Percentiles rank a stretch among this genome's conserved stretches.
These are phyloP conservation scores for Mesitornis unicolor DNA, from an alignment of 2,113 vertebrate genomes.

Conservation along the genomic window DNA sequence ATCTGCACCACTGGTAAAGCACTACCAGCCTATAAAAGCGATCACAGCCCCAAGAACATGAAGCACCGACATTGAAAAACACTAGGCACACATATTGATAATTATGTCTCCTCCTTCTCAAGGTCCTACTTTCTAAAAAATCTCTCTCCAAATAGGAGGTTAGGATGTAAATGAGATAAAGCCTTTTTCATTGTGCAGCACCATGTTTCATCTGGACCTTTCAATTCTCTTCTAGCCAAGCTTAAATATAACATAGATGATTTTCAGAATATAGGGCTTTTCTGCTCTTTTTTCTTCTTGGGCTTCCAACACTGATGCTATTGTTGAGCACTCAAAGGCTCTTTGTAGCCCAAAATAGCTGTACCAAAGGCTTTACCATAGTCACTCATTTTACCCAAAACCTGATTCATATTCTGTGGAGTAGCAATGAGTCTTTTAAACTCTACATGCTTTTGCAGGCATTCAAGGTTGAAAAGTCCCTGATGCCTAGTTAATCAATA, in stretches of 20 bases:
- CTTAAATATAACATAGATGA: slow-evolving; percentile 9
- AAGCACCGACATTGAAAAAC: not conserved
- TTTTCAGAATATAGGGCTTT: slow-evolving; percentile 4
- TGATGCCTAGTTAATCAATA: slow-evolving; percentile 62
- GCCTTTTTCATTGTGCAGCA: not conserved
- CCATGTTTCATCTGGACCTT: slow-evolving; percentile 16
- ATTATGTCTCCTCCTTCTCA: not conserved
- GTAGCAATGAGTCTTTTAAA: slow-evolving; percentile 43
- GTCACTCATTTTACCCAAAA: slow-evolving; percentile 34
- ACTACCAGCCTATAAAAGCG: not conserved
- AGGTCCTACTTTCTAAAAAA: not conserved
- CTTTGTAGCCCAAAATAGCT: slow-evolving; percentile 56
- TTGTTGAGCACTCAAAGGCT: slow-evolving; percentile 50
- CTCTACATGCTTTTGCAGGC: slow-evolving; percentile 39
- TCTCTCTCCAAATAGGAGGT: slow-evolving; percentile 20
- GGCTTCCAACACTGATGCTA: not conserved
- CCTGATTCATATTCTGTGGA: slow-evolving; percentile 25
- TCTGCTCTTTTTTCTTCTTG: slow-evolving; percentile 20
- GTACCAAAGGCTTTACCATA: slow-evolving; percentile 7
- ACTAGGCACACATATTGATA: not conserved
- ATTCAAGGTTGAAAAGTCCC: slow-evolving; percentile 51
- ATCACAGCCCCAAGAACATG: not conserved
- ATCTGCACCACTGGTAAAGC: not conserved
- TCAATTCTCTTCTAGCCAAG: not conserved
- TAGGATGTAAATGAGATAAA: not conserved